Percentiles rank a stretch among this genome's conserved stretches.
phyloP scores from a whole-genome alignment of 2,113 vertebrate species.

The Grammomys surdaster region DNA sequence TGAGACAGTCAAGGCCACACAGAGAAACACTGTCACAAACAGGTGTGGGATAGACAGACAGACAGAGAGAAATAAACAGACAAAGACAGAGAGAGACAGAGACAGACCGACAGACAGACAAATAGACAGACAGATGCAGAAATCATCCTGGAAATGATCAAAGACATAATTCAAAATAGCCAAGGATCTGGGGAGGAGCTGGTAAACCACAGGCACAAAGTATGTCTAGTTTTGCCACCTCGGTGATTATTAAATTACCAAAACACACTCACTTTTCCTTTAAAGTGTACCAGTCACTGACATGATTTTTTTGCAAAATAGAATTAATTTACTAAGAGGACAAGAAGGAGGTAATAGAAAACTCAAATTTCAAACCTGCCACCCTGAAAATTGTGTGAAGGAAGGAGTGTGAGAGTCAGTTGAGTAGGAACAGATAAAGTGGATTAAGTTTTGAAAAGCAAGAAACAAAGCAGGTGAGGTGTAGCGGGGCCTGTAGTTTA shows the following conservation, averaged over 20 bases:
- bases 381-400: neutral
- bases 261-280: neutral
- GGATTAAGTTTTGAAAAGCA: neutral
- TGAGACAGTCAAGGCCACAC: neutral
- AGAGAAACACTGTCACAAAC: neutral
- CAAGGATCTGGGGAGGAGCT: too few relatives aligned
- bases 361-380: too few relatives aligned
- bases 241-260: neutral
- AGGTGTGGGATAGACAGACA: neutral
- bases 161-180: neutral
- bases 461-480: neutral
- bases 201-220: neutral
- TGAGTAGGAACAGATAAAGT: neutral
- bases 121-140: neutral
- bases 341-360: neutral
- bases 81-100: neutral
- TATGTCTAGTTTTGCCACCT: neutral
- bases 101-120: neutral
- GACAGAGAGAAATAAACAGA: neutral
- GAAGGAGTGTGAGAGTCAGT: too few relatives aligned
- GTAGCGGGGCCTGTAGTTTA: neutral
- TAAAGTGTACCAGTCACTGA: neutral
- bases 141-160: neutral
- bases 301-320: neutral
- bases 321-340: neutral